Base-by-base conservation (phyloP, 2,113 vertebrate genomes). In the Pachyramphus minor region DNA sequence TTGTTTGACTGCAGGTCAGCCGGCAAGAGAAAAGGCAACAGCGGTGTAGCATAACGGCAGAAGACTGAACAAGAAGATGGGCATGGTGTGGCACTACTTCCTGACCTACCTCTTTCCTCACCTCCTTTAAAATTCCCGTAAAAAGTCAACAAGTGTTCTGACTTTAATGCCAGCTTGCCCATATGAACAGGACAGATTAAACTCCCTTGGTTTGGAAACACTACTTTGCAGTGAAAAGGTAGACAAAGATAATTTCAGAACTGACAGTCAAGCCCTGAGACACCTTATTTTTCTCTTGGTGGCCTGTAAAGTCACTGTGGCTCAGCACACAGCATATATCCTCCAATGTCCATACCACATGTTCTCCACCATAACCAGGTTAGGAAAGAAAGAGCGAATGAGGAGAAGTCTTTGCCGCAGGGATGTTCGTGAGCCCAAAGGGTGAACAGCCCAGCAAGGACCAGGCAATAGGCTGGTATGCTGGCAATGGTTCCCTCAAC, bases 11-110 rank as follows among this genome's bases (percentile, higher is more conserved):
- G 59, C 35, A 77, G 44, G 33, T 89, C 68, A 49, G 35, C n/a
- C 78, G 68, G 16, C 47, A 90, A 71, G 30, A 88, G 44, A 95
- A 86, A 76, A 90, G 22, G 22, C 50, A 81, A 67, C 13, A 80
- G 27, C 0, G 0, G 15, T 20, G 9, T 8, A 47, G 45, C 30
- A 91, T 56, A 91, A 63, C 15, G 74, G 62, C 20, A 71, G 24
- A 72, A 73, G 62, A 84, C 49, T 0, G 6, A 78, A 39, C 33
- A 87, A 23, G 52, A 91, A 41, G 33, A 81, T 16, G 21, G 31
- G 69, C n/a, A 81, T 0, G 3, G 71, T 45, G 52, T 6, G 27
- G 30, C 0, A 0, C 8, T 24, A 11, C 24, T n/a, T 64, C 50
- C 50, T 39, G 30, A 59, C 0, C 1, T 23, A 80, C 5, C 18